phyloP scores from a whole-genome alignment of 2,888 invertebrate genomes.

The Cheilosia scutellata region DNA sequence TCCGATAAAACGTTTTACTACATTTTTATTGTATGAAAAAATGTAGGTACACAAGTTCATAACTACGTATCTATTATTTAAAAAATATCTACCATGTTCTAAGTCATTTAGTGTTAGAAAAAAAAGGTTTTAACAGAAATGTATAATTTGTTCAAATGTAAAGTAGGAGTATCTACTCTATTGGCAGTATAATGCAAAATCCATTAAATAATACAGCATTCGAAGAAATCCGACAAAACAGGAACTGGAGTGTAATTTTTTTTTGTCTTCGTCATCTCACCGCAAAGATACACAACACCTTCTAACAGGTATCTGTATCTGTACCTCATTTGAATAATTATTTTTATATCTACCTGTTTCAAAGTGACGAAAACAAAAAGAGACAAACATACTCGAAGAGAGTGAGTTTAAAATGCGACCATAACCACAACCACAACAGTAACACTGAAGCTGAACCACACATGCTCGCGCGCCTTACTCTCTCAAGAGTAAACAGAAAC shows the following conservation, averaged over 20 bases:
- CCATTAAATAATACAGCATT: slow-evolving; percentile 34
- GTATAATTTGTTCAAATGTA: background rate
- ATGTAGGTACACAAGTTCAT: too few relatives aligned
- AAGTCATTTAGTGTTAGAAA: too few relatives aligned
- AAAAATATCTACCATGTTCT: too few relatives aligned
- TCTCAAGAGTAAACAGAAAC: slow-evolving; percentile 25
- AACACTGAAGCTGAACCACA: slow-evolving; percentile 21
- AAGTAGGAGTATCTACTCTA: slow-evolving; percentile 17
- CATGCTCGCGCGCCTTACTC: background rate
- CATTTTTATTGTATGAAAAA: too few relatives aligned
- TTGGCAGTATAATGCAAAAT: slow-evolving; percentile 14
- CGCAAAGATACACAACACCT: slow-evolving; percentile 59
- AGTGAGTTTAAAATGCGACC: background rate
- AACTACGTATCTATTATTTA: too few relatives aligned
- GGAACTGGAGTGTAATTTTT: slow-evolving; percentile 58
- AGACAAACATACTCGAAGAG: slow-evolving; percentile 20
- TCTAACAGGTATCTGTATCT: slow-evolving; percentile 46
- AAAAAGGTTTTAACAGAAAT: background rate
- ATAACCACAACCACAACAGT: background rate
- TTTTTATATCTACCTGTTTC: slow-evolving; percentile 58
- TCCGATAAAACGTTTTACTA: too few relatives aligned
- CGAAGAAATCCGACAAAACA: slow-evolving; percentile 57
- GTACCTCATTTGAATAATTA: slow-evolving; percentile 60
- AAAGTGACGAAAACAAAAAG: slow-evolving; percentile 12
- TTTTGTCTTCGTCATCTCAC: slow-evolving; percentile 8